Conservation (phyloP, 2,113 vertebrate species). For the Cettia cetti region DNA sequence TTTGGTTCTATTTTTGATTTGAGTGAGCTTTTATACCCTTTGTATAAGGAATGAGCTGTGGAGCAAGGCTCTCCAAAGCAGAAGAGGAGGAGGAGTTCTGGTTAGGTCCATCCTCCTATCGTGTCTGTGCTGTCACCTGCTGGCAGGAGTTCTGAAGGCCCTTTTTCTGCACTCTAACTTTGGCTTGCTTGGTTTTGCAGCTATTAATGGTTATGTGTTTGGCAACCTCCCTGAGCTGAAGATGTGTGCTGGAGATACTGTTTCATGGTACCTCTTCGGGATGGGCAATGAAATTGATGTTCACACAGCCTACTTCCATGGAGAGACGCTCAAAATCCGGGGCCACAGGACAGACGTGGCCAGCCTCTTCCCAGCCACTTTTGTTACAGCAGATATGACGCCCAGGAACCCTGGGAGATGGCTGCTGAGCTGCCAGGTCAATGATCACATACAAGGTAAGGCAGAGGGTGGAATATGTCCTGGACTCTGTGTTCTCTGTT, state of each 20-base stretch:
- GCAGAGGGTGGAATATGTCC: neutral
- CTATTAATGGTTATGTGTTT: slow-evolving; percentile 79
- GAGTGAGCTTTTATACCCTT: neutral
- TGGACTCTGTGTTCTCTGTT: neutral
- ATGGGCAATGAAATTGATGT: slow-evolving; percentile 79
- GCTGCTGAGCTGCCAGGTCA: slow-evolving; percentile 76
- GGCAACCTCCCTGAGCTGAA: slow-evolving; percentile 74
- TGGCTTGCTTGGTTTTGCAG: slow-evolving; percentile 61
- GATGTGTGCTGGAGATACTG: slow-evolving; percentile 69
- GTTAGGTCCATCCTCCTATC: neutral
- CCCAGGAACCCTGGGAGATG: slow-evolving; percentile 69
- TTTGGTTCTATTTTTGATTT: neutral
- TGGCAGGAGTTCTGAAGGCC: neutral
- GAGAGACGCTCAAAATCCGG: slow-evolving; percentile 67
- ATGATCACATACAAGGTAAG: slow-evolving; percentile 74
- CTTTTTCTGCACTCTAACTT: neutral
- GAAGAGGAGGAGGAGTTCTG: neutral
- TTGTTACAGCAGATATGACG: slow-evolving; percentile 74
- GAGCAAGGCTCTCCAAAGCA: neutral
- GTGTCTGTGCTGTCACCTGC: neutral
- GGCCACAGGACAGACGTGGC: slow-evolving; percentile 73
- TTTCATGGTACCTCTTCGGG: slow-evolving; percentile 77
- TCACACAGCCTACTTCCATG: slow-evolving; percentile 77
- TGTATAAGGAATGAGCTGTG: neutral
- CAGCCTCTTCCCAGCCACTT: slow-evolving; percentile 78